Base-by-base conservation (phyloP, 2,797 vertebrate species). In the Acridotheres tristis region DNA sequence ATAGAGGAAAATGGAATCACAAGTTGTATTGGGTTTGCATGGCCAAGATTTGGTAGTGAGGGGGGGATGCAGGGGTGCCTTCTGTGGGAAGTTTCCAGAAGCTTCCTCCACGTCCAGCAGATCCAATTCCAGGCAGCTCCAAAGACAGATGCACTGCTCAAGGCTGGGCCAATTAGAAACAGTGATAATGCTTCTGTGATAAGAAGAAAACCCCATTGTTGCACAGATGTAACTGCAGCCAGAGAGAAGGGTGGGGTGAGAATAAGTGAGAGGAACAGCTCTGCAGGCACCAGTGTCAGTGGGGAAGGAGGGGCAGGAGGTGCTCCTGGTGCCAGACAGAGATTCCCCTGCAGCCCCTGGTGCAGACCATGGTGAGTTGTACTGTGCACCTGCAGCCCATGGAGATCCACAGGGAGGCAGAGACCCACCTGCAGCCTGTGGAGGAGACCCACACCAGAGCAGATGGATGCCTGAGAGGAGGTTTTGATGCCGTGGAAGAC, bases 401-500 rank as follows among this genome's bases (percentile, higher is more conserved):
- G 18, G 45, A 50, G 2, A 10, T 6, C 45, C 11, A 18, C 1
- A 4, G 32, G 17, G 43, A 43, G 8, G 5, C 26, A 43, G 61
- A 50, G 9, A 34, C 19, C 19, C 42, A n/a, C 40, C 40, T 40
- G 40, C 40, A 40, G 40, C 40, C 40, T 40, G 40, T 40, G 40
- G 40, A 40, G 40, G 17, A 32, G 14, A 43, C 18, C 32, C 53
- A 36, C 27, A 13, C 27, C 18, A 43, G 27, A 20, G 47, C 8
- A 51, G 20, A 22, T 11, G 54, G 9, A 20, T 29, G 19, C 15
- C 27, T 45, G 20, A 23, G n/a, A 51, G 19, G 27, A 53, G 13
- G 13, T 3, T 68, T 13, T 61, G 40, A 14, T 6, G 4, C 13
- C 0, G 0, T 25, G 23, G 16, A 11, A 47, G 5, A 51, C 10